These are phyloP conservation scores for Caretta caretta DNA, from an alignment of 2,113 vertebrate genomes.

Conservation along the genomic window DNA sequence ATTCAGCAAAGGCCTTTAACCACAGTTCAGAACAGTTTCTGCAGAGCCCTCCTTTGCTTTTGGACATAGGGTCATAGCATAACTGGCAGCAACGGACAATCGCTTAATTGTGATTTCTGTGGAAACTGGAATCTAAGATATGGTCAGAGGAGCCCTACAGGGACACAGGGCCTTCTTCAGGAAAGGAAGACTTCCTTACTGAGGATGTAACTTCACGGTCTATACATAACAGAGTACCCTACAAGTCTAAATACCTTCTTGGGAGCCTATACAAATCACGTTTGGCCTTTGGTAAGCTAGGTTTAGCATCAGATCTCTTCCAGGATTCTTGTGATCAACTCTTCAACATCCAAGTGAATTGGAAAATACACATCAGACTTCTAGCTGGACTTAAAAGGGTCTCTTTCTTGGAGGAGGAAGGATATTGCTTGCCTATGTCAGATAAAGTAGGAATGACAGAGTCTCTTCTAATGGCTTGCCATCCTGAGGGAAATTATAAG, in stretches of 20 bases:
- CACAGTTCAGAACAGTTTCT: not conserved
- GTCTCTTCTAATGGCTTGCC: too few species aligned
- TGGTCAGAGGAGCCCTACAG: not conserved
- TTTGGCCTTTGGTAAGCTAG: not conserved
- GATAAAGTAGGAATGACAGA: not conserved
- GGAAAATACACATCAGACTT: not conserved
- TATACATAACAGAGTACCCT: not conserved
- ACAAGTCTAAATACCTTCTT: not conserved
- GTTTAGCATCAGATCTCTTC: not conserved
- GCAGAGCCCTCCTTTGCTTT: not conserved
- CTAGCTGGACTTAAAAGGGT: not conserved
- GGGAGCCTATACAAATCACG: not conserved
- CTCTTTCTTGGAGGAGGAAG: not conserved
- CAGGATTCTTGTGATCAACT: not conserved
- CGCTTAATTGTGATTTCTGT: not conserved
- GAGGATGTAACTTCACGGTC: not conserved
- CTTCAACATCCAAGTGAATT: not conserved
- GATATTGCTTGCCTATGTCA: not conserved
- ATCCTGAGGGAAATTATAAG: too few species aligned
- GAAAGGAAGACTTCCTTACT: not conserved
- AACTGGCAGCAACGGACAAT: not conserved
- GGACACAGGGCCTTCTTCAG: not conserved
- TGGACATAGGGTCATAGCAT: not conserved
- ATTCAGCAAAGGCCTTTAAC: not conserved
- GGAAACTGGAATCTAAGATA: not conserved